A percentile compares a stretch with the other conserved stretches of the same genome.
Evolutionary conservation across 2,113 vertebrate species (phyloP).

Genomic region (Periophthalmodon schlosseri): DNA sequence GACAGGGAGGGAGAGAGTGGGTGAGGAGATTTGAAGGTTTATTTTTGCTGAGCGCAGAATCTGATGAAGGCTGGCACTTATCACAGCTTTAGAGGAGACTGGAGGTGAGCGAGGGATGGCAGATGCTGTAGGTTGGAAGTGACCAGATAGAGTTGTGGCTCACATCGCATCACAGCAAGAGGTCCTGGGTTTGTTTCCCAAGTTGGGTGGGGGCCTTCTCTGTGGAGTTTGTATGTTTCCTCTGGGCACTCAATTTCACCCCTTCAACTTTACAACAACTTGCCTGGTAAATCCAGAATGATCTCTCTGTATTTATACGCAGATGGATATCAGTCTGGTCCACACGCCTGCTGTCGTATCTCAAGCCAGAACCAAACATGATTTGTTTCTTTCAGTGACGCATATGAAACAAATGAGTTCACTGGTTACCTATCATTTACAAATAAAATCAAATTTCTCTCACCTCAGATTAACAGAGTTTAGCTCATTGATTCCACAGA

Average conservation of each 20-base stretch:
- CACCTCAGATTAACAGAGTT: too few species aligned
- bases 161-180: not conserved
- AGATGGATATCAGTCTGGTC: too few species aligned
- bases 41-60: constrained; percentile 40
- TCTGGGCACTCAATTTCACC: not conserved
- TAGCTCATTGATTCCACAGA: too few species aligned
- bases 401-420: not conserved
- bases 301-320: too few species aligned
- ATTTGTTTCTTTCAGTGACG: too few species aligned
- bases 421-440: too few species aligned
- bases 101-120: constrained; percentile 25
- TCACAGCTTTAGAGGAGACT: constrained; percentile 36
- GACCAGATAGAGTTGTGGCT: constrained; percentile 5
- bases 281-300: too few species aligned
- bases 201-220: not conserved
- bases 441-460: too few species aligned
- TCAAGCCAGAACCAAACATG: too few species aligned
- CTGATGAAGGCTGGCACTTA: constrained; percentile 33
- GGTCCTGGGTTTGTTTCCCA: not conserved
- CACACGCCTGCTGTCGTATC: too few species aligned
- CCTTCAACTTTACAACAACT: too few species aligned
- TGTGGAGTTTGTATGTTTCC: not conserved
- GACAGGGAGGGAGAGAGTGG: constrained; percentile 30
- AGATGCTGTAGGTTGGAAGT: constrained; percentile 17
- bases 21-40: constrained; percentile 28